Base-by-base conservation (phyloP, 2,888 invertebrate species). In the Salpingus planirostris region DNA sequence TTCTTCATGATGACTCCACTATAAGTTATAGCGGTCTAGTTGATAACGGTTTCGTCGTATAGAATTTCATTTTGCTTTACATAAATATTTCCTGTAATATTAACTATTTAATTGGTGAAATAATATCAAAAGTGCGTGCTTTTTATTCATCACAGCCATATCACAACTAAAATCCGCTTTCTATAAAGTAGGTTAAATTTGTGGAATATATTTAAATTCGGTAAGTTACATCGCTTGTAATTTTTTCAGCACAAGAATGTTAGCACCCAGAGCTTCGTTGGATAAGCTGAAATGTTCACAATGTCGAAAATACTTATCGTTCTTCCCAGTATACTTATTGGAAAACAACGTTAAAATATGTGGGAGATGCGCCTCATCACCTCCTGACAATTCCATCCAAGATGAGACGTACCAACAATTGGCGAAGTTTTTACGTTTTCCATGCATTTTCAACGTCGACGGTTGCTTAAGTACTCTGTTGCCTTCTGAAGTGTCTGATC, bases 371-470 rank as follows among this genome's bases (percentile, higher is more conserved):
- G 23, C 36, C 3, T 15, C 13, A n/a, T 3, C 4, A 3, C 11
- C 27, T 2, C 13, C 14, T 18, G 22, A 23, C 2, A 15, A n/a
- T 13, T 24, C 15, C n/a, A 15, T 25, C 6, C 22, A 43, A 11
- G 42, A 45, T 22, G 25, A 13, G 11, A 35, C 34, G 6, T 49
- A 47, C 37, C 46, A 49, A 36, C 22, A 33, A 18, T 15, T 49
- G 11, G 46, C 45, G 3, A 28, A 43, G 18, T 35, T 26, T 28
- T 24, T 38, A 22, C 21, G 29, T 5, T 49, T 49, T 32, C 49
- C 49, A 3, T 49, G 49, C 36, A 42, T 37, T 21, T 49, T 38
- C 31, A 36, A 42, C 23, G 34, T 36, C 2, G 37, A 33, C 11
- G 33, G 30, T 11, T 38, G 38, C 31, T 8, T 32, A 2, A 29